A percentile compares a stretch with the other conserved stretches of the same genome.
These are phyloP conservation scores for Ginglymostoma cirratum DNA, from an alignment of 2,113 vertebrate genomes.

Conservation along the genomic window DNA sequence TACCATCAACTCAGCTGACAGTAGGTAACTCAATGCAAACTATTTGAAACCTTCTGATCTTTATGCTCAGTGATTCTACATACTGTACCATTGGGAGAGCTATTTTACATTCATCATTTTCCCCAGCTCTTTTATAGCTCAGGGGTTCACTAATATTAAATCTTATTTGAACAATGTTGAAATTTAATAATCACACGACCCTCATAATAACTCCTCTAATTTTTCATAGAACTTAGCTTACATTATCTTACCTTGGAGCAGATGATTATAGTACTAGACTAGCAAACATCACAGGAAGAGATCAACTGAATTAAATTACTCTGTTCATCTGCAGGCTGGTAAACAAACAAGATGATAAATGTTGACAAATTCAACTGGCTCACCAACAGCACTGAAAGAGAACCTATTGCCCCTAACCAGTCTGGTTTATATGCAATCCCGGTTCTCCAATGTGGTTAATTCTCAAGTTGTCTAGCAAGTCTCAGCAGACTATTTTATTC, in stretches of 20 bases:
- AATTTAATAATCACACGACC: constrained; percentile 9
- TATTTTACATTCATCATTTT: neutral
- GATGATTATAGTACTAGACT: neutral
- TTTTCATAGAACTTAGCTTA: neutral
- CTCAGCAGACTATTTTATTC: too few relatives aligned
- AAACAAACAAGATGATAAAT: neutral
- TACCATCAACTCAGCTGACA: neutral
- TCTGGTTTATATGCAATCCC: neutral
- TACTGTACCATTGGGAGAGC: neutral
- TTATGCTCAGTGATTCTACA: neutral
- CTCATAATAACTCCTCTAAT: neutral
- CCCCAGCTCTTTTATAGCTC: neutral
- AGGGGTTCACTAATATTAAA: neutral
- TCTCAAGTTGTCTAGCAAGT: neutral
- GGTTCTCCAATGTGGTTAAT: neutral
- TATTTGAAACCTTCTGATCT: constrained; percentile 24
- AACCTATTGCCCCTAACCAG: neutral
- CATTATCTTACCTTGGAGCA: neutral
- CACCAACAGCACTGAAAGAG: neutral
- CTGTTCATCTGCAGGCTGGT: neutral
- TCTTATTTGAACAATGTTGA: neutral
- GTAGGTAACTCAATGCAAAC: neutral
- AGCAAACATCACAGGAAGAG: neutral
- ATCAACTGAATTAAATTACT: neutral
- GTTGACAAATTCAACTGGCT: neutral